Percentiles rank a stretch among this genome's conserved stretches.
Conservation (phyloP, 2,797 vertebrate genomes). For the Sarcoramphus papa region DNA sequence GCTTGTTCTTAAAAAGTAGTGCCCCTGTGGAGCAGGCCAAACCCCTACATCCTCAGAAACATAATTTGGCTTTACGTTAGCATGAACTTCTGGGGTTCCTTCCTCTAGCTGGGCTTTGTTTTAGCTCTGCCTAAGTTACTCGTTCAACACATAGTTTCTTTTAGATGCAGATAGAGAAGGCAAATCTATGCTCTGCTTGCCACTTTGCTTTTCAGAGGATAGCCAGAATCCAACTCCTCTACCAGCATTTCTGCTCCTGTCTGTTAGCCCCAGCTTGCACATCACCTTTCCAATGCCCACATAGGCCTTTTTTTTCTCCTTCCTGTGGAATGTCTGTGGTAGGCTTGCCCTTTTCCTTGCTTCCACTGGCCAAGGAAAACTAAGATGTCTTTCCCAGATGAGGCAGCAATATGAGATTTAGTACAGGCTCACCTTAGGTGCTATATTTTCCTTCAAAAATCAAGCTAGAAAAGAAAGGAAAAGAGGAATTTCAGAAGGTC, state of each 20-base stretch:
- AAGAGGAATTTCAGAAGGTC: background rate
- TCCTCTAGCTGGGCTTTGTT: background rate
- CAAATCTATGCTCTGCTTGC: background rate
- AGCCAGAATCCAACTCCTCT: background rate
- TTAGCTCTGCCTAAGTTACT: background rate
- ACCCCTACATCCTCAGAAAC: background rate
- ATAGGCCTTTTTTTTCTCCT: background rate
- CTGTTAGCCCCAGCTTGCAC: background rate
- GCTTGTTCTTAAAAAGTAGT: background rate
- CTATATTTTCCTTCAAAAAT: background rate
- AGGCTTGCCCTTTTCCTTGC: background rate
- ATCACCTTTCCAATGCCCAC: background rate
- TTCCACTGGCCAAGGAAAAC: background rate
- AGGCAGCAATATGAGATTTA: background rate
- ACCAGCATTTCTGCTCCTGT: background rate
- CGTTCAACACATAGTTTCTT: background rate
- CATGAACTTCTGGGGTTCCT: background rate
- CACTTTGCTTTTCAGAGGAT: background rate
- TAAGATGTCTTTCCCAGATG: background rate
- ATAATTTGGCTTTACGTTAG: background rate
- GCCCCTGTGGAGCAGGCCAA: background rate
- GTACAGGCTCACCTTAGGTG: background rate
- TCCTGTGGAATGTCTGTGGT: background rate
- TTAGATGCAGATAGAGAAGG: background rate
- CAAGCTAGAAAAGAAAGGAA: background rate